phyloP scores from a whole-genome alignment of 2,888 invertebrate genomes.

The Hypolimnas misippus region DNA sequence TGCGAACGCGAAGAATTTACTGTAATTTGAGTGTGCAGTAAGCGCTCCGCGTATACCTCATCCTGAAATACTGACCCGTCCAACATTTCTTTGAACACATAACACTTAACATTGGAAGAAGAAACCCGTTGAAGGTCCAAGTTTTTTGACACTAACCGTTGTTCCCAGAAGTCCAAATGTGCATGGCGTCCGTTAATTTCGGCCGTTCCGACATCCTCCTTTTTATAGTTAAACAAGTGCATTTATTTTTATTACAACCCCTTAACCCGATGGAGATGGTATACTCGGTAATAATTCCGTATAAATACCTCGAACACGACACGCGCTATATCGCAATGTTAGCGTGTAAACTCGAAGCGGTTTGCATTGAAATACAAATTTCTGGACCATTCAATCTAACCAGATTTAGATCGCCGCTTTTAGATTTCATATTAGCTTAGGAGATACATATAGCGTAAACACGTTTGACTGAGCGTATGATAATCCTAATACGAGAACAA shows the following conservation, averaged over 20 bases:
- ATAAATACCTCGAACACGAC: constrained; percentile 1
- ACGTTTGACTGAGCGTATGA: constrained; percentile 42
- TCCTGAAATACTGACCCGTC: constrained; percentile 43
- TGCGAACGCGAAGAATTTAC: constrained; percentile 16
- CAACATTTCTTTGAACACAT: constrained; percentile 45
- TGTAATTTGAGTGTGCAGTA: constrained; percentile 17
- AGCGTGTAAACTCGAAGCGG: not conserved
- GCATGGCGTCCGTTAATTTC: constrained; percentile 28
- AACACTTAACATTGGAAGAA: constrained; percentile 36
- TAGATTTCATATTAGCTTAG: constrained; percentile 40
- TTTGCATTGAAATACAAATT: constrained; percentile 16
- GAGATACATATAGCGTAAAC: constrained; percentile 41
- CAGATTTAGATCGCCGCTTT: constrained; percentile 37
- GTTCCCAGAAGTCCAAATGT: constrained; percentile 27
- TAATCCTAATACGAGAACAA: constrained; percentile 45
- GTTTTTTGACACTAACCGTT: constrained; percentile 23
- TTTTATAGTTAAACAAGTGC: constrained; percentile 18
- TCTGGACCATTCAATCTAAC: constrained; percentile 25
- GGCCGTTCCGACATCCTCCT: constrained; percentile 25
- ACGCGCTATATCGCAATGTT: not conserved
- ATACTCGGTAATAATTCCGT: not conserved
- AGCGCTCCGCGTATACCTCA: constrained; percentile 18
- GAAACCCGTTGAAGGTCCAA: constrained; percentile 31
- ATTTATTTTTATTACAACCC: constrained; percentile 22
- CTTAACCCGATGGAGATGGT: not conserved